These are phyloP conservation scores for Progne subis DNA, from an alignment of 2,113 vertebrate genomes.

Conservation along the genomic window DNA sequence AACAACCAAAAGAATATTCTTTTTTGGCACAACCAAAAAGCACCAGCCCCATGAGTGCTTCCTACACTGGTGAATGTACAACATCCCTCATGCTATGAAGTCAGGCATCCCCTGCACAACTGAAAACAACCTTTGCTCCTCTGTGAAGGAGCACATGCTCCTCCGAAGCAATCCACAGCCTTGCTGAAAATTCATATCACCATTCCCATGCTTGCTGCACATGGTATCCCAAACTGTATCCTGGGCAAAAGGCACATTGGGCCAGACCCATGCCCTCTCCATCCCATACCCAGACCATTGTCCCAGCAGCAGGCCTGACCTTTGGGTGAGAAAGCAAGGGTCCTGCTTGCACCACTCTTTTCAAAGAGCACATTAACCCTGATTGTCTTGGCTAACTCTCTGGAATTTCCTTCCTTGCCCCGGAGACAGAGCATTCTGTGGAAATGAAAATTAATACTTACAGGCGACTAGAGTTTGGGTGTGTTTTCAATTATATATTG, in stretches of 20 bases:
- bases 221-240: background rate
- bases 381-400: constrained; percentile 70
- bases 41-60: background rate
- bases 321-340: background rate
- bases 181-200: background rate
- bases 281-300: background rate
- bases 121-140: background rate
- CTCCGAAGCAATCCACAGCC: background rate
- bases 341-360: constrained; percentile 45
- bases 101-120: background rate
- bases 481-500: constrained; percentile 69
- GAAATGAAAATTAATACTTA: constrained; percentile 74
- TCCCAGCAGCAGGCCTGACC: background rate
- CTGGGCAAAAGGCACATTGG: background rate
- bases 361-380: constrained; percentile 62
- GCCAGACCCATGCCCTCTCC: background rate
- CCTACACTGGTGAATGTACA: background rate
- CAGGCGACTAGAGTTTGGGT: constrained; percentile 33
- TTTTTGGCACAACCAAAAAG: background rate
- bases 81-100: background rate
- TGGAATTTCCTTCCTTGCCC: constrained; percentile 74
- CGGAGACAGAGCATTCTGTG: constrained; percentile 60
- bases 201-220: background rate
- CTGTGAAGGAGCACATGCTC: background rate
- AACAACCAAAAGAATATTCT: background rate